A percentile compares a stretch with the other conserved stretches of the same genome.
Conservation (phyloP, 2,888 invertebrate genomes). For the Cybosia mesomella region DNA sequence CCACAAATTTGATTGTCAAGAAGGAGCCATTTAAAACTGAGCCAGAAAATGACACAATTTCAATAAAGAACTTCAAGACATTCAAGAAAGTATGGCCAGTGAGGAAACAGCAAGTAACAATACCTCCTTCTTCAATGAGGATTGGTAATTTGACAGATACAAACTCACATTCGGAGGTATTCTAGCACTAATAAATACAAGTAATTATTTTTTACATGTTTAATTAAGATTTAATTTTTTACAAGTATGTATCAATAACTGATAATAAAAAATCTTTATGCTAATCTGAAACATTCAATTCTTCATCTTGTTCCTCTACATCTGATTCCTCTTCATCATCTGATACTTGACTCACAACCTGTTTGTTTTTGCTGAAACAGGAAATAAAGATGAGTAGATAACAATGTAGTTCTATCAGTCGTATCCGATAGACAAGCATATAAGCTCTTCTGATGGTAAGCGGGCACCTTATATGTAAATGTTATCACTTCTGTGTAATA, state of each 20-base stretch:
- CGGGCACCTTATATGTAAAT: too few species aligned
- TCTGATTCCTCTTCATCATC: conserved; percentile 31
- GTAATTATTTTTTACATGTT: conserved; percentile 36
- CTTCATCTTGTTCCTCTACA: conserved; percentile 25
- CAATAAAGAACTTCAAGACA: conserved; percentile 76
- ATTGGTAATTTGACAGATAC: conserved; percentile 33
- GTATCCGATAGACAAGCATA: too few species aligned
- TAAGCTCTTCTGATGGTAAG: too few species aligned
- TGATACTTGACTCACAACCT: conserved; percentile 32
- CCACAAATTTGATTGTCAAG: conserved; percentile 73
- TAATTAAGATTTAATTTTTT: conserved; percentile 36
- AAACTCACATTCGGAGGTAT: conserved; percentile 21
- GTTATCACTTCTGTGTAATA: neutral
- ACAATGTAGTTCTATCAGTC: neutral
- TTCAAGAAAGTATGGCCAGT: conserved; percentile 83
- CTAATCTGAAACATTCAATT: conserved; percentile 37
- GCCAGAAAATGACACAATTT: conserved; percentile 42
- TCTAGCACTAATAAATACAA: conserved; percentile 27
- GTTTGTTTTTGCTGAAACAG: conserved; percentile 45
- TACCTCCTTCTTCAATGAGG: conserved; percentile 60
- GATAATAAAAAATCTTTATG: conserved; percentile 38
- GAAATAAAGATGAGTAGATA: neutral
- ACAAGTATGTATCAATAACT: conserved; percentile 42
- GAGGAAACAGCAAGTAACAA: conserved; percentile 69
- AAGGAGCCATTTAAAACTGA: conserved; percentile 65